Evolutionary conservation across 2,888 invertebrate species (phyloP), one percentile per base, ranked within the genome.

Genomic region (Auanema freiburgensis): DNA sequence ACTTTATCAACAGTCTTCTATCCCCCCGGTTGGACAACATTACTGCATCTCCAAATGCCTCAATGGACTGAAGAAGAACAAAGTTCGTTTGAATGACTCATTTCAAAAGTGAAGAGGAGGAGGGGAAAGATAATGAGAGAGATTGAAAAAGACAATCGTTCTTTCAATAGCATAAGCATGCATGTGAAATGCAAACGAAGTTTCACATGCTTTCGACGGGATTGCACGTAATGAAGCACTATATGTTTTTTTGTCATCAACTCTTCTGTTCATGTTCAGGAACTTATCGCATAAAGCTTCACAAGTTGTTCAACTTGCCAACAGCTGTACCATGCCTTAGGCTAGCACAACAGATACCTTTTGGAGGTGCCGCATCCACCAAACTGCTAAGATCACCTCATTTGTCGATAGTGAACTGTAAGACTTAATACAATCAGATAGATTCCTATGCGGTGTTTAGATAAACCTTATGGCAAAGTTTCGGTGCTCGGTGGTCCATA

Each of bases 401-500:
- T 59, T n/a, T 62, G n/a, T 24, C 57, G 6, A 72, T 74, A 41
- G 23, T 53, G 5, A 74, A 69, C 51, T 72, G 74, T 74, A 52
- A 55, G 66, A 53, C 14, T 5, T n/a, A 10, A 12, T 52, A 52
- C 4, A n/a, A 11, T 44, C 0, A 10, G 46, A 49, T n/a, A 6
- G 18, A 18, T 21, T 52, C 49, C 3, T 25, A 43, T 23, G 10
- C 11, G n/a, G 16, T 33, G n/a, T 73, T 59, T 60, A 79, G 79
- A 73, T 63, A 70, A 71, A 44, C 69, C 72, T n/a, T 59, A 70
- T 10, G 79, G 78, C 10, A 65, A 65, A 33, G 79, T 83, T 51
- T 84, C 83, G 16, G 56, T 85, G 24, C 87, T 97, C 2, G 87
- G 89, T 69, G 98, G 98, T 1, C 88, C 89, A 69, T 98, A 98